Conservation (phyloP, 1,140 invertebrate species). For the Drosophila sproati region DNA sequence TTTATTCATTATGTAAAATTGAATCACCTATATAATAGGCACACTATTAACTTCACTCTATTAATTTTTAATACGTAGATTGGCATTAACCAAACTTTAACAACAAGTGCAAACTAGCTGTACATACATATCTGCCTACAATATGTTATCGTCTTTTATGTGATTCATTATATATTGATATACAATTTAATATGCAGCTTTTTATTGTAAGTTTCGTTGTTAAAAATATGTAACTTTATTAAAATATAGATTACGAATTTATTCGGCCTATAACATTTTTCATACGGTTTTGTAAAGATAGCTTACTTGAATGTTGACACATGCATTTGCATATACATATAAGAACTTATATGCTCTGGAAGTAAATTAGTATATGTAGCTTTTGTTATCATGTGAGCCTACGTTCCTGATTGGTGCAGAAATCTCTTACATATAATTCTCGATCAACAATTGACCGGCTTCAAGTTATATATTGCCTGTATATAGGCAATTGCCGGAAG, state of each 20-base stretch:
- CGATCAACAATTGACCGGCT: background rate
- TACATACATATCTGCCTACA: slow-evolving; percentile 7
- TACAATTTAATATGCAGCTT: slow-evolving; percentile 1
- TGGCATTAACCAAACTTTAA: slow-evolving; percentile 2
- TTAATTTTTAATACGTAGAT: slow-evolving; percentile 10
- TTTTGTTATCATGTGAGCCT: background rate
- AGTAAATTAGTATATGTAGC: background rate
- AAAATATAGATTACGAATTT: background rate
- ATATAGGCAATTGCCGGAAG: background rate
- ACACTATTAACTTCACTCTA: slow-evolving; percentile 2
- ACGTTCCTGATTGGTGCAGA: too few relatives aligned
- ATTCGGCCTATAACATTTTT: background rate
- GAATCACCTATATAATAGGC: slow-evolving; percentile 35
- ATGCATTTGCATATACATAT: background rate
- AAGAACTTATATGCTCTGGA: background rate
- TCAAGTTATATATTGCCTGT: background rate
- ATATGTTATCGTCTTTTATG: slow-evolving; percentile 2
- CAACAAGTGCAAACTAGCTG: slow-evolving; percentile 16
- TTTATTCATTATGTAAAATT: slow-evolving; percentile 3
- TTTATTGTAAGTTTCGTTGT: background rate
- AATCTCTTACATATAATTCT: background rate
- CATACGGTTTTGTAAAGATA: background rate
- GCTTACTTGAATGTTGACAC: background rate
- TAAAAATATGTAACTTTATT: background rate
- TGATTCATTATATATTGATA: slow-evolving; percentile 9